These are phyloP conservation scores for Heteropelma amictum DNA, from an alignment of 2,888 invertebrate species.

Conservation along the genomic window DNA sequence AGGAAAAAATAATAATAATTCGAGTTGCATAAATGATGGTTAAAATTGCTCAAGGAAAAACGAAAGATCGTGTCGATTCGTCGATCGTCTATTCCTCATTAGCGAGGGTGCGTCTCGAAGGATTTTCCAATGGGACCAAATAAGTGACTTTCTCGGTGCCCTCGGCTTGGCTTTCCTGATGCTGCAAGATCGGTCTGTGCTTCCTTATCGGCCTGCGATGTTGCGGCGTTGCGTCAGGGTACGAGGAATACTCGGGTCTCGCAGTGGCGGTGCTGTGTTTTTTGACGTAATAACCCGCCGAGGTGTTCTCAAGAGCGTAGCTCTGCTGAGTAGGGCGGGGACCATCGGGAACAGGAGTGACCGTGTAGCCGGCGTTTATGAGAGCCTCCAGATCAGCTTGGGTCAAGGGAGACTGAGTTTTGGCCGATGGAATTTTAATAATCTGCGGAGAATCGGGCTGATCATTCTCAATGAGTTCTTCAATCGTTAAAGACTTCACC, in stretches of 20 bases:
- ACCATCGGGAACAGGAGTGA: constrained; percentile 70
- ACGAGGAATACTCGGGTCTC: constrained; percentile 70
- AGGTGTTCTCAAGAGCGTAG: constrained; percentile 65
- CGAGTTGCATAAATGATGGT: constrained; percentile 19
- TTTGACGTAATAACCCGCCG: constrained; percentile 68
- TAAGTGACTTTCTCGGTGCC: constrained; percentile 71
- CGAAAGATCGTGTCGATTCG: constrained; percentile 1
- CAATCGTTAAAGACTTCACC: constrained; percentile 71
- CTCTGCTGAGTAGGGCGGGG: constrained; percentile 64
- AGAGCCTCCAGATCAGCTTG: constrained; percentile 72
- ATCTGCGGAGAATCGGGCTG: constrained; percentile 65
- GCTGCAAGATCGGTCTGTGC: constrained; percentile 66
- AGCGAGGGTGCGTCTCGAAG: constrained; percentile 46
- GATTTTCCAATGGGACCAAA: constrained; percentile 70
- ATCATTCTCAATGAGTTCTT: constrained; percentile 70
- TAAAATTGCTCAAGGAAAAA: constrained; percentile 40
- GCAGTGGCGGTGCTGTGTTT: constrained; percentile 66
- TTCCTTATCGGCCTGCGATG: constrained; percentile 69
- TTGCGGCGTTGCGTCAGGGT: constrained; percentile 67
- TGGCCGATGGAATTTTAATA: constrained; percentile 66
- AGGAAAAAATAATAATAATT: neutral
- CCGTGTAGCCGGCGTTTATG: constrained; percentile 74
- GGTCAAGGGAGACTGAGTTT: constrained; percentile 65
- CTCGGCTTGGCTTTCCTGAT: constrained; percentile 61
- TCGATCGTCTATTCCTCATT: constrained; percentile 52